These are phyloP conservation scores for Dicentrarchus labrax DNA, from an alignment of 2,113 vertebrate species.

Conservation along the genomic window DNA sequence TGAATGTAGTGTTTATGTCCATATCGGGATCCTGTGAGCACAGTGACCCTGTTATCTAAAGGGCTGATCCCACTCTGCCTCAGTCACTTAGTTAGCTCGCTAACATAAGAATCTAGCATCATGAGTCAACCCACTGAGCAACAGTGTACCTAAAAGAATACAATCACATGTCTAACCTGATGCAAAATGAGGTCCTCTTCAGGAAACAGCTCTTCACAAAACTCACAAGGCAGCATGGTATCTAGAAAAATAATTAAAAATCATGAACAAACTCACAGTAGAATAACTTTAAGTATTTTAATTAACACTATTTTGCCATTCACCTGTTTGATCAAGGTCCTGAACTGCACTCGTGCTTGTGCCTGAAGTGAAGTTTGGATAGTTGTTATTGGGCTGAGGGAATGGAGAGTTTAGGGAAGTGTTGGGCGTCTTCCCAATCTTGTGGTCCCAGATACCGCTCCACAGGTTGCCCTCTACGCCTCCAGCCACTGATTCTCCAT, in stretches of 20 bases:
- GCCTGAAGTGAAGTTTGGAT: conserved; percentile 53
- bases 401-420: conserved; percentile 58
- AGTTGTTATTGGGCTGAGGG: conserved; percentile 74
- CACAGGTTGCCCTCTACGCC: conserved; percentile 73
- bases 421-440: conserved; percentile 61
- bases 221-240: conserved; percentile 94
- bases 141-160: neutral
- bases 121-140: neutral
- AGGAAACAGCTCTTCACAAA: conserved; percentile 96
- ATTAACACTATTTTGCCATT: conserved; percentile 38
- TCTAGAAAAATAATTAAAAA: conserved; percentile 55
- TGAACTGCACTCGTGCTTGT: conserved; percentile 50
- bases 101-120: neutral
- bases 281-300: neutral
- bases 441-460: conserved; percentile 82
- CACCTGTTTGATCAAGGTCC: conserved; percentile 73
- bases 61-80: neutral
- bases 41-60: neutral
- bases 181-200: conserved; percentile 95
- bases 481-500: conserved; percentile 77
- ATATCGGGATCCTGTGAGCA: neutral
- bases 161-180: conserved; percentile 85
- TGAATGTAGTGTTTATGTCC: neutral
- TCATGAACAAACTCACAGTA: conserved; percentile 1
- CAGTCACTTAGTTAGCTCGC: neutral